A percentile compares a stretch with the other conserved stretches of the same genome.
These are phyloP conservation scores for Drosophila kohkoa DNA, from an alignment of 1,140 invertebrate species.

Conservation along the genomic window DNA sequence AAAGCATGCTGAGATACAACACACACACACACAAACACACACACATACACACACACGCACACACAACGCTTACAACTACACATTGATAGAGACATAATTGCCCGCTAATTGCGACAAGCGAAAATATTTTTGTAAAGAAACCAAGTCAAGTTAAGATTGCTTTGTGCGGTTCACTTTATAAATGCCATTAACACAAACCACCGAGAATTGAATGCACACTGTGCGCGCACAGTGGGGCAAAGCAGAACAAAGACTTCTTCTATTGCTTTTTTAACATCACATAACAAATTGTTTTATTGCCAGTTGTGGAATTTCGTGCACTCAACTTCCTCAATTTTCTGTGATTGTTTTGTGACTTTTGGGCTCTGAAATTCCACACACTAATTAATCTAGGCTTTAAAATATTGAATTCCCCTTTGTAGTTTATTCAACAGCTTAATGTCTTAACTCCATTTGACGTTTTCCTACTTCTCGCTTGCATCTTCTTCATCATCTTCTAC, in stretches of 20 bases:
- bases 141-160: conserved; percentile 28
- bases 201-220: conserved; percentile 29
- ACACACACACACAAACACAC: conserved; percentile 26
- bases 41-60: neutral
- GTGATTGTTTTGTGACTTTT: neutral
- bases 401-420: neutral
- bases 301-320: neutral
- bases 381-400: neutral
- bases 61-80: no score
- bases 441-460: neutral
- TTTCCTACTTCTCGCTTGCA: neutral
- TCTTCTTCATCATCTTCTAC: neutral
- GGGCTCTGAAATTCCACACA: neutral
- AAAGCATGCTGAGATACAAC: conserved; percentile 28
- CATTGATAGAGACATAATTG: conserved; percentile 40
- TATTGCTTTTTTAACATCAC: neutral
- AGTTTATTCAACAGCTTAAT: neutral
- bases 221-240: conserved; percentile 28
- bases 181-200: conserved; percentile 32
- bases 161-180: conserved; percentile 27
- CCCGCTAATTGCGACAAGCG: conserved; percentile 55
- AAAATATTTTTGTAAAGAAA: conserved; percentile 61
- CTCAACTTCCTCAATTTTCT: neutral
- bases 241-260: neutral
- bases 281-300: neutral